Percentiles rank a stretch among this genome's conserved stretches.
Conservation (phyloP, 2,797 vertebrate species). For the Enteromius trimaculatus region DNA sequence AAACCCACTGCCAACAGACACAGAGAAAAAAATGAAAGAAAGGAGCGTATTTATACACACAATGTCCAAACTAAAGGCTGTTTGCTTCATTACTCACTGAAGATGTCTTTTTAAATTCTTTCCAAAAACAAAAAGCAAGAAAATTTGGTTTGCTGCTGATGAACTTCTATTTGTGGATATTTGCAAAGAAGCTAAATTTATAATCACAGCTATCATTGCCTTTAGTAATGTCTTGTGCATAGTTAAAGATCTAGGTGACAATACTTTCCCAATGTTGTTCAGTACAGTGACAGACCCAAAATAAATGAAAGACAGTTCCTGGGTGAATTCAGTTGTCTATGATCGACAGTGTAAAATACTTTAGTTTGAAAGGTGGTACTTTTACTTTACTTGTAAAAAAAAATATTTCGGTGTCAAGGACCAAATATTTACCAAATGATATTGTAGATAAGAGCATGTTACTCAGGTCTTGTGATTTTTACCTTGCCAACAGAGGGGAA, state of each 20-base stretch:
- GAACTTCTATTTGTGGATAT: background rate
- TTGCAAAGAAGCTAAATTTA: background rate
- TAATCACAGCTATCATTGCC: background rate
- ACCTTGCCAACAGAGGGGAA: conserved; percentile 99
- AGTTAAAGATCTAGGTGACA: background rate
- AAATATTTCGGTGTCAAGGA: background rate
- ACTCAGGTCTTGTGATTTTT: conserved; percentile 40
- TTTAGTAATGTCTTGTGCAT: background rate
- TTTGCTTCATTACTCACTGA: background rate
- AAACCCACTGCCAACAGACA: background rate
- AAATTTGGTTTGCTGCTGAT: background rate
- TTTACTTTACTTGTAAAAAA: background rate
- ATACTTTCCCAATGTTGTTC: background rate
- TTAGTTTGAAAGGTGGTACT: background rate
- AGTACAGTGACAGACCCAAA: background rate
- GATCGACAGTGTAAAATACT: background rate
- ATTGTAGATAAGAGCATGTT: background rate
- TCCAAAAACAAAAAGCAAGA: background rate
- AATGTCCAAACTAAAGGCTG: background rate
- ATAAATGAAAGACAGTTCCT: background rate
- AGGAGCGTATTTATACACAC: background rate
- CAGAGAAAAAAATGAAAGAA: background rate
- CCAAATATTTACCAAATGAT: background rate
- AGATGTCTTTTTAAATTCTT: background rate
- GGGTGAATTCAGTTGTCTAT: background rate